Base-by-base conservation (phyloP, 2,113 vertebrate species). In the Eonycteris spelaea region DNA sequence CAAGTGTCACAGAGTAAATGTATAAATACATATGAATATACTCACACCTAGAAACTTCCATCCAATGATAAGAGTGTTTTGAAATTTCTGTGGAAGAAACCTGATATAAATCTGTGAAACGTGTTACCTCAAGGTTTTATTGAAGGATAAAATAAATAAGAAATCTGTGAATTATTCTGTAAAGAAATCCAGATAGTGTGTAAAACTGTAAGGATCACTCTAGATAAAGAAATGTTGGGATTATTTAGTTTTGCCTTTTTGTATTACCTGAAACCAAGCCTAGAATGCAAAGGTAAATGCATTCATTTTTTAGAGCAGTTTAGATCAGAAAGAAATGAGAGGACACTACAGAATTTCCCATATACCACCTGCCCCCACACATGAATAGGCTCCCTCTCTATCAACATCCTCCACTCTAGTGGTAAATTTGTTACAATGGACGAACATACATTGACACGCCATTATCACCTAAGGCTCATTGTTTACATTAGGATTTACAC, bases 231-330 rank as follows among this genome's bases (percentile, higher is more conserved):
- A 94, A 77, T 82, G n/a, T 3, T 86, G 33, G 12, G 14, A 59
- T 92, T 71, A 61, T 96, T 94, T 91, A 77, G 75, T 78, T 93
- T 91, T 67, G 6, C 30, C 86, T 89, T 88, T 93, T 67, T 33
- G 1, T 55, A 61, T 82, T 73, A 45, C 40, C 26, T 68, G 40
- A 55, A 94, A 55, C 77, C 48, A 57, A 85, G 45, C 28, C n/a
- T 51, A 33, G 51, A 67, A 21, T 38, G 38, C 8, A 55, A 74
- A 8, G 14, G 1, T 55, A 67, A 90, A 90, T 73, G 40, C 26
- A 45, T 79, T 77, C 38, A 70, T 68, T 90, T 83, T 71, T 77
- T 77, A 61, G 51, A 51, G 70, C 26, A 85, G 30, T 48, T 71
- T 88, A 21, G 35, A 35, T 61, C 43, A 53, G 22, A 63, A 16